Evolutionary conservation across 1,140 invertebrate species (phyloP).

Genomic region (Sipha flava): DNA sequence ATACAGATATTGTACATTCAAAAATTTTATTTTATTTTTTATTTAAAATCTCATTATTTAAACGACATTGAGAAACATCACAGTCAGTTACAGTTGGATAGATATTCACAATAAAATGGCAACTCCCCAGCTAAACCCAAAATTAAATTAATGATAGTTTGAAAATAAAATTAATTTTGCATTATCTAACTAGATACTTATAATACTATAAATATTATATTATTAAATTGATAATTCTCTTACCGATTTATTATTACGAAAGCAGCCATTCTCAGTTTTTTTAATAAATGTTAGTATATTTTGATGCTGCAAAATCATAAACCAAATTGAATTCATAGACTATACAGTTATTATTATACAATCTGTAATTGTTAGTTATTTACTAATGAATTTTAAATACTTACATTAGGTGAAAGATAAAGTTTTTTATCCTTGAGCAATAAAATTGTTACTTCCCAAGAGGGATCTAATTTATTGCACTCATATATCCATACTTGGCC

Average conservation of each 20-base stretch:
- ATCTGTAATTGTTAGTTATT: neutral
- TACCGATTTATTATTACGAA: neutral
- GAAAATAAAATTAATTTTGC: neutral
- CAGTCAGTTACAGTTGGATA: neutral
- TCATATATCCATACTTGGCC: neutral
- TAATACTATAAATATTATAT: no score
- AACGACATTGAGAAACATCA: neutral
- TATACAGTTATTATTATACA: neutral
- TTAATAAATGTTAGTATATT: neutral
- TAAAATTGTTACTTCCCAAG: neutral
- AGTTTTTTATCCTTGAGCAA: constrained; percentile 2
- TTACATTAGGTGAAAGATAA: neutral
- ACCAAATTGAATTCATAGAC: neutral
- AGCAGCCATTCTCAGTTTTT: neutral
- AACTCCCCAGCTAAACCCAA: neutral
- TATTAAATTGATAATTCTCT: neutral
- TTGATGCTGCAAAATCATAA: neutral
- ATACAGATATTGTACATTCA: neutral
- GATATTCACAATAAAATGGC: neutral
- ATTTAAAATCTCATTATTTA: neutral
- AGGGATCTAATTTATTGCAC: neutral
- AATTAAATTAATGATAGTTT: neutral
- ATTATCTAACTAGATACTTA: neutral
- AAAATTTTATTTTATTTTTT: neutral
- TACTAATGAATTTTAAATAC: neutral